Evolutionary conservation across 1,140 invertebrate genomes (phyloP).

Genomic region (Rhopalosiphum maidis): DNA sequence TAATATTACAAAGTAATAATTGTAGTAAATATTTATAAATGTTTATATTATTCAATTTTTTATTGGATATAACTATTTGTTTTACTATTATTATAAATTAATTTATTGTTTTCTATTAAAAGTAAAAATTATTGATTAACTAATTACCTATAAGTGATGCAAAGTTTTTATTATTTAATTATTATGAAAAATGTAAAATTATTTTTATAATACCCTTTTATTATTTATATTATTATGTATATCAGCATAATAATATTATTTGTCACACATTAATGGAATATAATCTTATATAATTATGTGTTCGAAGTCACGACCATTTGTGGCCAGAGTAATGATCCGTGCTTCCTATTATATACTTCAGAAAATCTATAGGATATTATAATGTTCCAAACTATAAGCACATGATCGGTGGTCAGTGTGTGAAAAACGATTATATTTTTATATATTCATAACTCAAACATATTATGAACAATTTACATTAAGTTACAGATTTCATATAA

Average conservation of each 20-base stretch:
- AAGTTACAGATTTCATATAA: too few species aligned
- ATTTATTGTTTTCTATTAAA: background rate
- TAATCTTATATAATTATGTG: background rate
- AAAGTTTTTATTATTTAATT: constrained; percentile 9
- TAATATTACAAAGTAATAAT: background rate
- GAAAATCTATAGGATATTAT: constrained; percentile 21
- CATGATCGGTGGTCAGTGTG: background rate
- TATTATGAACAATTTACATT: background rate
- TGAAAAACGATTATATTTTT: constrained; percentile 28
- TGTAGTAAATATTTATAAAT: background rate
- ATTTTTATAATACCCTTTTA: background rate
- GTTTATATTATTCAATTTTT: background rate
- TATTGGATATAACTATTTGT: background rate
- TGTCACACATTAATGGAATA: background rate
- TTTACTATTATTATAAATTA: background rate
- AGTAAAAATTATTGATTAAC: background rate
- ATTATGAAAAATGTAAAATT: background rate
- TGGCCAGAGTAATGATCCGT: constrained; percentile 43
- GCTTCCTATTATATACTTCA: background rate
- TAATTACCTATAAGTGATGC: background rate
- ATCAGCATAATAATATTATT: background rate
- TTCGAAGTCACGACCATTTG: constrained; percentile 42
- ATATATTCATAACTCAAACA: background rate
- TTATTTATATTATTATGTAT: background rate
- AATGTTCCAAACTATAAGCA: constrained; percentile 46